These are phyloP conservation scores for Geococcyx californianus DNA, from an alignment of 2,113 vertebrate species.

Conservation along the genomic window DNA sequence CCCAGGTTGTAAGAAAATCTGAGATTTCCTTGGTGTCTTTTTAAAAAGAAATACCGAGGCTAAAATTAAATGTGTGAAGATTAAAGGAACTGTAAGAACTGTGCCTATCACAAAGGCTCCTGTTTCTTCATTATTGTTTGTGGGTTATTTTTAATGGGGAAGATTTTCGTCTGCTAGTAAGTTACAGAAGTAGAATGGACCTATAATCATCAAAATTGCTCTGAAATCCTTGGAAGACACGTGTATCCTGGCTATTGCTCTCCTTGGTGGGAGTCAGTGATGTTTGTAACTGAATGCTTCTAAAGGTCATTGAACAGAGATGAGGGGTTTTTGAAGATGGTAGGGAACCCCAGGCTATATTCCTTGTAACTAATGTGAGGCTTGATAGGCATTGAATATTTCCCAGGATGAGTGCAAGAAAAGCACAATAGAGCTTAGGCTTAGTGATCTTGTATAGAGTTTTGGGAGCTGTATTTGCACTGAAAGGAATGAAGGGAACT, in stretches of 20 bases:
- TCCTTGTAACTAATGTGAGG: background rate
- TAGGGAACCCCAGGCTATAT: background rate
- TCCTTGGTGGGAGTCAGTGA: background rate
- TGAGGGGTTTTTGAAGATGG: background rate
- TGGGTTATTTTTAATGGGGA: background rate
- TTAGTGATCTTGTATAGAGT: background rate
- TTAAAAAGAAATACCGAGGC: background rate
- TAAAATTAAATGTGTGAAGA: background rate
- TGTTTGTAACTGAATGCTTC: background rate
- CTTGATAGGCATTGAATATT: background rate
- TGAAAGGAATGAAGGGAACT: background rate
- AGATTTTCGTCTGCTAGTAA: background rate
- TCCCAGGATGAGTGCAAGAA: background rate
- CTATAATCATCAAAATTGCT: background rate
- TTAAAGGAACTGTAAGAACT: background rate
- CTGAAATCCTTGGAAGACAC: background rate
- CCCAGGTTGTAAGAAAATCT: background rate
- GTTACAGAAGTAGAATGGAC: background rate
- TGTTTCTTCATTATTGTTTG: background rate
- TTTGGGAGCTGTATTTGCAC: background rate
- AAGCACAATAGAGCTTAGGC: background rate
- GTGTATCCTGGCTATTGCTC: background rate
- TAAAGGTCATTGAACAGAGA: background rate
- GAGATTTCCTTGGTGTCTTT: background rate
- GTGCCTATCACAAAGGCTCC: background rate